Evolutionary conservation across 2,888 invertebrate genomes (phyloP).

Genomic region (Crossocerus cetratus): DNA sequence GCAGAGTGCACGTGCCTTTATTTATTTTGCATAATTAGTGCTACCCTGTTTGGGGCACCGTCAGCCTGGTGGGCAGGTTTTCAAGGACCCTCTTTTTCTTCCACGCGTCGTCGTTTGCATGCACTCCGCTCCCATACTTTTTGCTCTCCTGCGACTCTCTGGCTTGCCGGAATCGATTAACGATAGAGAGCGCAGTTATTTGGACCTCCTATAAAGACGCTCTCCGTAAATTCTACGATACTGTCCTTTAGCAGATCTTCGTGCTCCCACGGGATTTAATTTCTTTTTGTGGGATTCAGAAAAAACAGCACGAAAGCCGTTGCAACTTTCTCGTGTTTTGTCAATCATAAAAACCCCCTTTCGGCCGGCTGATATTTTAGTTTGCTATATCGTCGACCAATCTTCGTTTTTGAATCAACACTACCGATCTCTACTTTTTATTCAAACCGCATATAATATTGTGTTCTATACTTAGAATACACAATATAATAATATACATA

Average conservation of each 20-base stretch:
- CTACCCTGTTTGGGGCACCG: constrained; percentile 48
- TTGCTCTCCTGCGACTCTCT: constrained; percentile 4
- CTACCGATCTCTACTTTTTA: no score
- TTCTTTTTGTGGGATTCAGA: no score
- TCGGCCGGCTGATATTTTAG: no score
- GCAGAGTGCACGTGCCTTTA: constrained; percentile 68
- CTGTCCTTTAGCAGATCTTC: no score
- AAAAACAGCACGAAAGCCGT: no score
- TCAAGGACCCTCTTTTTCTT: constrained; percentile 23
- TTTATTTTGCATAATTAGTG: constrained; percentile 71
- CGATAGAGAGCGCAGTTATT: neutral
- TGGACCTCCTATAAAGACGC: neutral
- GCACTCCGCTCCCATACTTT: constrained; percentile 13
- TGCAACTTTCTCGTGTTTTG: no score
- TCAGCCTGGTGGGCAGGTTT: constrained; percentile 47
- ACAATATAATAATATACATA: no score
- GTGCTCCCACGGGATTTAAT: neutral
- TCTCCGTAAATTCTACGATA: constrained; percentile 5
- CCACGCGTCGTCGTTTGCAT: constrained; percentile 16
- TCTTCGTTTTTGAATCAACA: no score
- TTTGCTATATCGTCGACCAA: no score
- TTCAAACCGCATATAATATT: no score
- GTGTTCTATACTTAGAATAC: no score
- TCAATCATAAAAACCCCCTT: no score
- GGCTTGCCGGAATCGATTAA: constrained; percentile 16